These are phyloP conservation scores for Amazona ochrocephala DNA, from an alignment of 2,797 vertebrate genomes.

Conservation along the genomic window DNA sequence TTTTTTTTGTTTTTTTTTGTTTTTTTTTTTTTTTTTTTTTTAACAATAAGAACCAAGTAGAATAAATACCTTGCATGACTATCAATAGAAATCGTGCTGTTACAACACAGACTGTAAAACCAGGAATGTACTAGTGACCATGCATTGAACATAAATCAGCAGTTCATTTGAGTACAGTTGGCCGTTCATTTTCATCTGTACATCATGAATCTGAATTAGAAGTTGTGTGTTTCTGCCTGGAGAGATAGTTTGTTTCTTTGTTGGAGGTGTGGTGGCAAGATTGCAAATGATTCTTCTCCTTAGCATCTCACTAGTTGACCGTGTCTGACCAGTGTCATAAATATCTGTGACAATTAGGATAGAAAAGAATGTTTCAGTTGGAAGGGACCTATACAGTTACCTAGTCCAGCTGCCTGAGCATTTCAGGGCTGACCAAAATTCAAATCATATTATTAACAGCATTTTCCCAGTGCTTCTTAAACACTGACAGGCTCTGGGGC, in stretches of 20 bases:
- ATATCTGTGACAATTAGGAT: not conserved
- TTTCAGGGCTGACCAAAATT: not conserved
- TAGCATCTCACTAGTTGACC: not conserved
- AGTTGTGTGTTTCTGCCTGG: not conserved
- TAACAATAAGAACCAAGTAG: not conserved
- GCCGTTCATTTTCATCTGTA: not conserved
- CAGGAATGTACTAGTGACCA: not conserved
- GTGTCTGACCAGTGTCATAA: not conserved
- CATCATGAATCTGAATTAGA: not conserved
- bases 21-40: not conserved
- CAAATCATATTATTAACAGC: not conserved
- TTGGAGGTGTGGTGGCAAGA: not conserved
- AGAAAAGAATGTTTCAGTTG: not conserved
- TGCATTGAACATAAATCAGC: not conserved
- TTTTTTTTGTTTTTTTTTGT: too few relatives aligned
- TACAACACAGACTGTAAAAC: not conserved
- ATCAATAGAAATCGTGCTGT: not conserved
- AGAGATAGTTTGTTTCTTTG: not conserved
- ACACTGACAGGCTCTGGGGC: not conserved
- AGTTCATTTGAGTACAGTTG: not conserved
- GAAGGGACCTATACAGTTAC: not conserved
- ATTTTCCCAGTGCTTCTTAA: not conserved
- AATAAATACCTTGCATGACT: not conserved
- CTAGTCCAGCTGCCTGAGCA: not conserved
- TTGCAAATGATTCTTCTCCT: not conserved